A percentile compares a stretch with the other conserved stretches of the same genome.
Conservation (phyloP, 2,113 vertebrate genomes). For the Thamnophis sirtalis region DNA sequence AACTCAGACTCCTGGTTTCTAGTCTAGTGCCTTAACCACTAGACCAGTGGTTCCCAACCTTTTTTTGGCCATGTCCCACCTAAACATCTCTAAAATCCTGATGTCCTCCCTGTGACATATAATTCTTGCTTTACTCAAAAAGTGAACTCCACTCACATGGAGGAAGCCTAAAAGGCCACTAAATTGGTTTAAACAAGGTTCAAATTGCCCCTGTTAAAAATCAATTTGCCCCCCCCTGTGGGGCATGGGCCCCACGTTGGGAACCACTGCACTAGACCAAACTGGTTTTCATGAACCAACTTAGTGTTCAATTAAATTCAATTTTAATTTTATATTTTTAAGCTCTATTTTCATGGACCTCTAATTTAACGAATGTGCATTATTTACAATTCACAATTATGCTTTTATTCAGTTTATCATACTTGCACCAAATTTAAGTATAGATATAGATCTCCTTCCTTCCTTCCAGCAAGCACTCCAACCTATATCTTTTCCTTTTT, state of each 20-base stretch:
- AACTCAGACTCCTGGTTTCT: neutral
- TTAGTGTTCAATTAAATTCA: neutral
- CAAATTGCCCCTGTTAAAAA: too few relatives aligned
- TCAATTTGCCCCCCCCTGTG: too few relatives aligned
- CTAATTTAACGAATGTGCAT: neutral
- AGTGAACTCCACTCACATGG: too few relatives aligned
- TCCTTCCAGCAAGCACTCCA: neutral
- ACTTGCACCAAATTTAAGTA: neutral
- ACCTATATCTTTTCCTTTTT: neutral
- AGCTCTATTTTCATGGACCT: neutral
- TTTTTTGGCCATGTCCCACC: too few relatives aligned
- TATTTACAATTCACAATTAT: neutral
- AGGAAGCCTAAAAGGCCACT: too few relatives aligned
- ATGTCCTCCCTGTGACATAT: too few relatives aligned
- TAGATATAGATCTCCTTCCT: neutral
- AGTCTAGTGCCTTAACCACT: neutral
- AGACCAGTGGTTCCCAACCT: too few relatives aligned
- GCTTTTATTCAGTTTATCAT: neutral
- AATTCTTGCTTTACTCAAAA: too few relatives aligned
- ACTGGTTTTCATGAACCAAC: neutral
- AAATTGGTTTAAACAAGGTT: too few relatives aligned
- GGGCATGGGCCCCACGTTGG: too few relatives aligned
- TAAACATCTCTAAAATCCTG: too few relatives aligned
- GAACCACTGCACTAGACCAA: neutral
- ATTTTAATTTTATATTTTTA: neutral